Evolutionary conservation across 1,140 invertebrate genomes (phyloP), one percentile per base, ranked within the genome.

Genomic region (Drosophila fuyamai): DNA sequence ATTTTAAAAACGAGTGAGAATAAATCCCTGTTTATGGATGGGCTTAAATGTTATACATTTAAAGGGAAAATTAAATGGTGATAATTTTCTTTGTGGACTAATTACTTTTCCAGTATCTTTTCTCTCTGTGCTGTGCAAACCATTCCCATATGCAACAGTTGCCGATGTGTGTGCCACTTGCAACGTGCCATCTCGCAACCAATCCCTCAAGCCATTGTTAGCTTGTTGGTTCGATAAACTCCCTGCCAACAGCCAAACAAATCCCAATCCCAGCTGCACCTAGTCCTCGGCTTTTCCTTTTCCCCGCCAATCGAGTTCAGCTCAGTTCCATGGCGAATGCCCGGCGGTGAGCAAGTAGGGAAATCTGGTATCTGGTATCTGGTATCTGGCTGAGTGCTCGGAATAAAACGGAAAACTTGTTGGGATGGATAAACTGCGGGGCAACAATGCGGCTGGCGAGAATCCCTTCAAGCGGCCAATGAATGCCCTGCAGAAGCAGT

Each of bases 401-500:
- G 72, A 68, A 81, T 86, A 86, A 86, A 86, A 81, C 68, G 74
- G 78, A 86, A 86, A 78, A 86, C 68, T 88, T 88, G 79, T 88
- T 76, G 86, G 65, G 68, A 86, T 89, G 83, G 80, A 88, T 71
- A 77, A 84, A 59, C 76, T 77, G 59, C 76, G 86, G 66, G 53
- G 53, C 60, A 88, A 73, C 67, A 59, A 62, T 43, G 66, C 58
- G 40, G 63, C 57, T 43, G 56, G 40, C 38, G 67, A 79, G 68
- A 92, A 92, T 85, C 91, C 91, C 70, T 92, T 92, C 79, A 92
- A 92, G 76, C 88, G 91, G 47, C 91, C 90, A 32, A 92, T 92
- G 91, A 92, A 92, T 84, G 60, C 84, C 38, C 60, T 92, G 60
- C 91, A 92, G 65, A 92, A 91, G 71, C 91, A 92, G 63, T 92